These are phyloP conservation scores for Cryptus viduatorius DNA, from an alignment of 2,888 invertebrate genomes.

Conservation along the genomic window DNA sequence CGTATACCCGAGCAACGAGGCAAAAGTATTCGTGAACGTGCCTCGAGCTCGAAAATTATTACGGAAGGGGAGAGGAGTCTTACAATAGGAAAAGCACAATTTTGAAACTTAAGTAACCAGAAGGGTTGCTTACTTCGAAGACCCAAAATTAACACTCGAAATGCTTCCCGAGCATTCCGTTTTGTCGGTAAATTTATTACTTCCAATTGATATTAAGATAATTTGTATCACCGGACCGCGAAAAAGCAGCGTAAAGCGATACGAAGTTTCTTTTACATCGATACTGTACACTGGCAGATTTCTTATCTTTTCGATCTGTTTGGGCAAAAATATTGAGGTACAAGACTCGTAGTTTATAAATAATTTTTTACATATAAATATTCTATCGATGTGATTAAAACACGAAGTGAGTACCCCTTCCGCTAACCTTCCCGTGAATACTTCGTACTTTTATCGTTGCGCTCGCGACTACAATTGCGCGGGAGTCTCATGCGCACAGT, in stretches of 20 bases:
- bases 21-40: slow-evolving; percentile 71
- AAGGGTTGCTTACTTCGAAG: slow-evolving; percentile 25
- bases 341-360: background rate
- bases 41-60: slow-evolving; percentile 61
- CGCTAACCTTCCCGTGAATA: background rate
- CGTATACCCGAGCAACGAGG: slow-evolving; percentile 47
- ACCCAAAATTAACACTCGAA: slow-evolving; percentile 52
- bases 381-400: too few relatives aligned
- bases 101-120: slow-evolving; percentile 49
- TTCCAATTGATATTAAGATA: background rate
- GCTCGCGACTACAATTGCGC: slow-evolving; percentile 22
- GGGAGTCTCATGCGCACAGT: slow-evolving; percentile 21
- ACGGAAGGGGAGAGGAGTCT: slow-evolving; percentile 9
- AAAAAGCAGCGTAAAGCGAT: background rate
- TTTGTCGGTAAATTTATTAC: background rate
- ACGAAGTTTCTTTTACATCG: background rate
- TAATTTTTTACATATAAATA: too few relatives aligned
- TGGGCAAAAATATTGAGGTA: slow-evolving; percentile 1
- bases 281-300: background rate
- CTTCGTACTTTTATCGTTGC: slow-evolving; percentile 34
- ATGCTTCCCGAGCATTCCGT: background rate
- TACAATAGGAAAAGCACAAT: slow-evolving; percentile 37
- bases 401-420: too few relatives aligned
- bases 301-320: background rate
- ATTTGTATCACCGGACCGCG: background rate